These are phyloP conservation scores for Fabriciana adippe DNA, from an alignment of 2,888 invertebrate species.

Conservation along the genomic window DNA sequence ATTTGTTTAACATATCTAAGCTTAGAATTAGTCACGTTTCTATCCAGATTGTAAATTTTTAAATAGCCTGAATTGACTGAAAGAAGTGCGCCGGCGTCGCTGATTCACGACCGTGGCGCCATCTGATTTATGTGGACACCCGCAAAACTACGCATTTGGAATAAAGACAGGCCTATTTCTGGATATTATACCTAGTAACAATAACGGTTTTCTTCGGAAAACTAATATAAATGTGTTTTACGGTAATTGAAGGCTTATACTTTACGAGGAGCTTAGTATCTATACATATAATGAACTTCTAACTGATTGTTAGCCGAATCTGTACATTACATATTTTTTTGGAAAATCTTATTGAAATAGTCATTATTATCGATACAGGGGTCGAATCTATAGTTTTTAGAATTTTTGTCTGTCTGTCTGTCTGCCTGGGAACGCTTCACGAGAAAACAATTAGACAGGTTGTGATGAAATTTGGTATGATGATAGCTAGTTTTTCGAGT, in stretches of 20 bases:
- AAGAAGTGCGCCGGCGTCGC: slow-evolving; percentile 49
- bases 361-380: too few species aligned
- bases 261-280: background rate
- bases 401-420: too few species aligned
- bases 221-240: background rate
- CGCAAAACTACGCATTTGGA: slow-evolving; percentile 47
- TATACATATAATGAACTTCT: background rate
- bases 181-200: slow-evolving; percentile 37
- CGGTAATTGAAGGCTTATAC: background rate
- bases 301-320: too few species aligned
- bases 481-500: too few species aligned
- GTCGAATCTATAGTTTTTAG: too few species aligned
- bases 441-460: too few species aligned
- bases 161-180: slow-evolving; percentile 44
- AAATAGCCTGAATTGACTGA: slow-evolving; percentile 52
- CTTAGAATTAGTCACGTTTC: slow-evolving; percentile 1
- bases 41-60: slow-evolving; percentile 21
- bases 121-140: slow-evolving; percentile 65
- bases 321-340: too few species aligned
- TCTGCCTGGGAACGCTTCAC: too few species aligned
- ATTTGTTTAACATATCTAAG: background rate
- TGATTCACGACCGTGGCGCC: slow-evolving; percentile 73
- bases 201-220: slow-evolving; percentile 18
- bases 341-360: too few species aligned
- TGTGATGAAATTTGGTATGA: too few species aligned